Base-by-base conservation (phyloP, 2,113 vertebrate genomes). In the Aspidoscelis tigris region DNA sequence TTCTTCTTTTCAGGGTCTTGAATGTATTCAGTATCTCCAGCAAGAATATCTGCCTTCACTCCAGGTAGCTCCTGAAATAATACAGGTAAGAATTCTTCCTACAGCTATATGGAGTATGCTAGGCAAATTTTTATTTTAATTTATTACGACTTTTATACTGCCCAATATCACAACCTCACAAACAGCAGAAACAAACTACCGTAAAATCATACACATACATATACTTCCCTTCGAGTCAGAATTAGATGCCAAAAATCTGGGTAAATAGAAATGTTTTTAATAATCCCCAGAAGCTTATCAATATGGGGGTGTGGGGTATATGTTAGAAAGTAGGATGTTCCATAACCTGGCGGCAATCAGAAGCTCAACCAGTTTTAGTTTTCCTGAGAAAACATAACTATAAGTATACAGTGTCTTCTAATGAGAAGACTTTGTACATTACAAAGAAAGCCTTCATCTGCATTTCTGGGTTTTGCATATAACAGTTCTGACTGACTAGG, bases 1-100 rank as follows among this genome's bases (percentile, higher is more conserved):
- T 33, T 70, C 78, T 88, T 84, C 81, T 90, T 79, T 88, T 81
- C 86, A 99, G 99, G 99, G 98, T 7, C 97, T 95, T 43, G 98
- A 99, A 96, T 98, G 98, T 89, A 95, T 99, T 92, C 98, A 98
- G 79, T 99, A 98, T 94, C 92, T 99, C 75, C 99, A 98, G 93
- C 98, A 98, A 94, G 98, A 99, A 77, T 99, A 99, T 92, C 94
- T 99, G 79, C 98, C 98, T 69, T 99, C 98, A 0, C 95, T 99
- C 39, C 98, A 98, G 81, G 97, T 99, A 86, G 95, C 98, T 50
- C 98, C 98, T 43, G 98, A 99, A 83, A 98, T 99, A 94, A 97
- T 98, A 82, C 98, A 98, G 97, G 99, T 99, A 94, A 90, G 91
- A 90, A 10, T 43, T 71, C 1, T 53, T 85, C 80, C 26, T 47